Conservation (phyloP, 92 coral and sea anemone genomes). For the Epizoanthus rinbou region DNA sequence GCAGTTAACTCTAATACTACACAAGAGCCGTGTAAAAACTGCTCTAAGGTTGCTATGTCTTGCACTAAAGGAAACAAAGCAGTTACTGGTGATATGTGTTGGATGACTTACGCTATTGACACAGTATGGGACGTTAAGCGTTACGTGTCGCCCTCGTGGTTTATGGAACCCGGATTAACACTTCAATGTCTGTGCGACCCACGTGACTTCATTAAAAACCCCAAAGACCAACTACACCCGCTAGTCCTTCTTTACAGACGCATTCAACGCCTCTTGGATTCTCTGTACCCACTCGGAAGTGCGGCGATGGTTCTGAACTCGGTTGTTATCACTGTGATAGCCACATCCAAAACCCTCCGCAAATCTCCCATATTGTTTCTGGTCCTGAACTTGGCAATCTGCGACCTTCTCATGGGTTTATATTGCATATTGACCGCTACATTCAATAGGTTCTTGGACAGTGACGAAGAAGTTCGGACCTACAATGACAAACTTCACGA, state of each 20-base stretch:
- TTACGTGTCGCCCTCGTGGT: not conserved
- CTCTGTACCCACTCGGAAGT: too few relatives aligned
- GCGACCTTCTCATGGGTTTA: not conserved
- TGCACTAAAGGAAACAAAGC: not conserved
- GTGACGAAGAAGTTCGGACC: not conserved
- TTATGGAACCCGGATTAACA: not conserved
- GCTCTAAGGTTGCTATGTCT: not conserved
- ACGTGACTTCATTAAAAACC: not conserved
- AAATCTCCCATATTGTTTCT: too few relatives aligned
- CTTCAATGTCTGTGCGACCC: not conserved
- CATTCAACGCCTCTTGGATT: too few relatives aligned
- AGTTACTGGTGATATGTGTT: not conserved
- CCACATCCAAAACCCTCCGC: not conserved
- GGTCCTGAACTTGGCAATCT: too few relatives aligned
- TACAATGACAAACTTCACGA: not conserved
- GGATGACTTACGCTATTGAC: too few relatives aligned
- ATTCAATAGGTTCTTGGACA: not conserved
- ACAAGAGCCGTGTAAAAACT: not conserved
- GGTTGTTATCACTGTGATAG: not conserved
- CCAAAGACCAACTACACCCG: not conserved
- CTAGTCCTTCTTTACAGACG: not conserved
- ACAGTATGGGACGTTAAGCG: not conserved
- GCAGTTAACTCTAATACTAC: not conserved
- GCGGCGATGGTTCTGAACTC: not conserved
- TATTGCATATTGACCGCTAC: conserved; percentile 1